phyloP scores from a whole-genome alignment of 2,797 vertebrate genomes.

The Coregonus ussuriensis region DNA sequence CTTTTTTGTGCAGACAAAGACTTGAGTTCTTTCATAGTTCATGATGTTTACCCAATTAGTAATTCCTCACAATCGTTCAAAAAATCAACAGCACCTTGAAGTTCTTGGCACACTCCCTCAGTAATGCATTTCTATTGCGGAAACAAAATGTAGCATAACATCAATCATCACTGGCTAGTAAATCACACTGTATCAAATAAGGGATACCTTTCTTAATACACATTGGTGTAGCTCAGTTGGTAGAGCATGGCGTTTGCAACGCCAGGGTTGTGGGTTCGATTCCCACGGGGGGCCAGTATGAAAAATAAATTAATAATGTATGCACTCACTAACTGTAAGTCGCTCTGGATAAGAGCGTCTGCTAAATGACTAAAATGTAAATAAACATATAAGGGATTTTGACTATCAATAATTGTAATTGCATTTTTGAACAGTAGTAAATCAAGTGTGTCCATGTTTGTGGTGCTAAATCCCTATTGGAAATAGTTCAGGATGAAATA shows the following conservation, averaged over 20 bases:
- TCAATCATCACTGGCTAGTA: conserved; percentile 15
- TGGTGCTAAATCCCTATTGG: conserved; percentile 61
- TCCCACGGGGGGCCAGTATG: no score
- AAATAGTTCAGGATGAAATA: conserved; percentile 75
- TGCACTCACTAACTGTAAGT: no score
- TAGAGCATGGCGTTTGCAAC: no score
- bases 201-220: conserved; percentile 35
- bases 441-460: conserved; percentile 60
- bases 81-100: not conserved
- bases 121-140: no score
- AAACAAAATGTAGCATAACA: conserved; percentile 9
- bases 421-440: conserved; percentile 64
- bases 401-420: conserved; percentile 62
- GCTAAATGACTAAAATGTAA: no score
- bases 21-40: not conserved
- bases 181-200: not conserved
- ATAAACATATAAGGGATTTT: conserved; percentile 49
- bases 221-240: conserved; percentile 6
- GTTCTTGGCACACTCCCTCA: not conserved
- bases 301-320: no score
- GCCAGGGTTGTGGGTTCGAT: no score
- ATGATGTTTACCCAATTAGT: not conserved
- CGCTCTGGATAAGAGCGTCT: no score
- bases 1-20: not conserved
- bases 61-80: not conserved